phyloP scores from a whole-genome alignment of 2,113 vertebrate species.

The Rynchops niger region DNA sequence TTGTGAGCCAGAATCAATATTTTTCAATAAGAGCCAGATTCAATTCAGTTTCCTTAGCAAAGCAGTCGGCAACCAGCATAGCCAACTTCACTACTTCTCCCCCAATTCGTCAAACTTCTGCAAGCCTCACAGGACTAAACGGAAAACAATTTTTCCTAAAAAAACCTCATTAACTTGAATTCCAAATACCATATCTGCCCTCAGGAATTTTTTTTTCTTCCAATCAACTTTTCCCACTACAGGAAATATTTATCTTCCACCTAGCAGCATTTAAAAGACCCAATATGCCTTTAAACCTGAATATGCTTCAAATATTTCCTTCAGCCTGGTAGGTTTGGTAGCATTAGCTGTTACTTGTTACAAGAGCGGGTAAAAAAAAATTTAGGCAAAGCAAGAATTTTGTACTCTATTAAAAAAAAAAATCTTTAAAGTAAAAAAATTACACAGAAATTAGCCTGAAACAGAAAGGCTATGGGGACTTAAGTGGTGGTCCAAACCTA shows the following conservation, averaged over 20 bases:
- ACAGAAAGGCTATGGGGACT: neutral
- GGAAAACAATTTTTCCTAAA: slow-evolving; percentile 27
- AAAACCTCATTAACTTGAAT: slow-evolving; percentile 35
- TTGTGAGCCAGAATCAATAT: slow-evolving; percentile 70
- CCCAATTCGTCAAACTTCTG: slow-evolving; percentile 9
- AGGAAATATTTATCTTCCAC: slow-evolving; percentile 52
- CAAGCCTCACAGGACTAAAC: slow-evolving; percentile 26
- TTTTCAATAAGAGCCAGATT: slow-evolving; percentile 64
- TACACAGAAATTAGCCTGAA: neutral
- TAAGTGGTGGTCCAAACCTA: neutral
- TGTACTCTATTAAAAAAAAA: neutral
- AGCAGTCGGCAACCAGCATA: slow-evolving; percentile 22
- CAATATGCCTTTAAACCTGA: slow-evolving; percentile 23
- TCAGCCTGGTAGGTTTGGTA: neutral
- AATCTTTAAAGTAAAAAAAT: neutral
- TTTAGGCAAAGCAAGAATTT: neutral
- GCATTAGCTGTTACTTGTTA: neutral
- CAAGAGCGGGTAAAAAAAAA: neutral
- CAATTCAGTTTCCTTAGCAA: slow-evolving; percentile 58
- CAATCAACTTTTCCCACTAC: slow-evolving; percentile 22
- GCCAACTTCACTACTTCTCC: slow-evolving; percentile 15
- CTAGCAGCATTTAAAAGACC: slow-evolving; percentile 31
- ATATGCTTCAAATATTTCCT: slow-evolving; percentile 7
- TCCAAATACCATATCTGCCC: slow-evolving; percentile 34
- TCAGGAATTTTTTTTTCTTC: slow-evolving; percentile 42